phyloP scores from a whole-genome alignment of 2,113 vertebrate species.

The Vidua chalybeata region DNA sequence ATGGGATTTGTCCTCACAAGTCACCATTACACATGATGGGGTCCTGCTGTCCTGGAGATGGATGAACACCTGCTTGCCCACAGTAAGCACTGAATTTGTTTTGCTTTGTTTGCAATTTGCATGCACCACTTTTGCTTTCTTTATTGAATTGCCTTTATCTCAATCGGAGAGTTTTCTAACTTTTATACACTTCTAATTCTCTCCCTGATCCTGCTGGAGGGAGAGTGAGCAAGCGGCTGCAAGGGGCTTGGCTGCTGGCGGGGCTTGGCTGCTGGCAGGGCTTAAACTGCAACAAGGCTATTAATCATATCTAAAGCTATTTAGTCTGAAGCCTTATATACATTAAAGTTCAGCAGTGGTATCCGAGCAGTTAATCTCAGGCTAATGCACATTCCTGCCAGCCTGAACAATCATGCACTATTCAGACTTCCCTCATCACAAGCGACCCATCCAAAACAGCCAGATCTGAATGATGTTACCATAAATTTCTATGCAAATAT shows the following conservation, averaged over 20 bases:
- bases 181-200: not conserved
- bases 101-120: not conserved
- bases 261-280: not conserved
- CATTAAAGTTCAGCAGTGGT: not conserved
- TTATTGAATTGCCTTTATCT: not conserved
- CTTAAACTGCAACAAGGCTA: not conserved
- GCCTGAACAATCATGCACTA: accelerated
- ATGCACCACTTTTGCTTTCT: not conserved
- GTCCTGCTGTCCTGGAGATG: not conserved
- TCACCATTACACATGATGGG: not conserved
- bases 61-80: not conserved
- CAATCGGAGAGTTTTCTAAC: not conserved
- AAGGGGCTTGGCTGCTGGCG: not conserved
- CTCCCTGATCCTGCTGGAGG: not conserved
- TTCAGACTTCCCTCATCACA: not conserved
- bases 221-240: not conserved
- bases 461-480: not conserved
- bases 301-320: not conserved
- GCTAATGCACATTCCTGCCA: not conserved
- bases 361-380: not conserved
- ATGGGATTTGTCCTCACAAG: not conserved
- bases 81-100: not conserved
- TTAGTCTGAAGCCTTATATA: not conserved
- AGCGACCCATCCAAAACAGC: not conserved
- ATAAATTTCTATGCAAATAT: not conserved